Conservation (phyloP, 2,888 invertebrate genomes). For the Folsomia candida region DNA sequence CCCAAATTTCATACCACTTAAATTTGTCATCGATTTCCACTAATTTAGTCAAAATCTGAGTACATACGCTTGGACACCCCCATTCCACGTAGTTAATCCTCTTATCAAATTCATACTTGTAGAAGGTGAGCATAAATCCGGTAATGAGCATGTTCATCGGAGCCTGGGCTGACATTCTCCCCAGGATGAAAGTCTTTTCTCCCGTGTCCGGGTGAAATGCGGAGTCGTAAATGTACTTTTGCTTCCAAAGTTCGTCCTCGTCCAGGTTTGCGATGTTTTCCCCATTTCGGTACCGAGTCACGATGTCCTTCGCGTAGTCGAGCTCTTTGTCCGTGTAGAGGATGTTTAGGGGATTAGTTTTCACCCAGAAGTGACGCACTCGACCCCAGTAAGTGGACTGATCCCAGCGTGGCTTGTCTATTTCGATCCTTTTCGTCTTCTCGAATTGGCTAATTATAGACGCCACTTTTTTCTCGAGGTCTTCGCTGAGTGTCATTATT, state of each 20-base stretch:
- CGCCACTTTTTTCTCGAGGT: no score
- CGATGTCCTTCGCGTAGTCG: conserved; percentile 57
- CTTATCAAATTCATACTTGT: no score
- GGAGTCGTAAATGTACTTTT: conserved; percentile 93
- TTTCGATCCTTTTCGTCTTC: conserved; percentile 9
- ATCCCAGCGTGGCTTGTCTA: conserved; percentile 9
- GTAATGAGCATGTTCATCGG: conserved; percentile 96
- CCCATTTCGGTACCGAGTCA: conserved; percentile 58
- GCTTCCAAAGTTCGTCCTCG: conserved; percentile 81
- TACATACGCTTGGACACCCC: not conserved
- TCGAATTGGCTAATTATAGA: no score
- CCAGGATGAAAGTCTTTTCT: conserved; percentile 87
- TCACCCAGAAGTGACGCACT: conserved; percentile 58
- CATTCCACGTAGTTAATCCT: no score
- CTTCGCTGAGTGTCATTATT: no score
- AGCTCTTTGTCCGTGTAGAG: conserved; percentile 56
- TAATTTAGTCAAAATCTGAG: no score
- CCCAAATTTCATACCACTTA: no score
- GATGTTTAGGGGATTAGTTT: conserved; percentile 60
- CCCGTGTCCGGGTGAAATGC: conserved; percentile 98
- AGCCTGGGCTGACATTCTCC: conserved; percentile 97
- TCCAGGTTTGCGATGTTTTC: conserved; percentile 58
- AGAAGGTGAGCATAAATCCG: conserved; percentile 95
- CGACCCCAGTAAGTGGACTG: conserved; percentile 60
- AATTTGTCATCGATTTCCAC: no score